phyloP scores from a whole-genome alignment of 2,797 vertebrate genomes.

The Cheirogaleus major region DNA sequence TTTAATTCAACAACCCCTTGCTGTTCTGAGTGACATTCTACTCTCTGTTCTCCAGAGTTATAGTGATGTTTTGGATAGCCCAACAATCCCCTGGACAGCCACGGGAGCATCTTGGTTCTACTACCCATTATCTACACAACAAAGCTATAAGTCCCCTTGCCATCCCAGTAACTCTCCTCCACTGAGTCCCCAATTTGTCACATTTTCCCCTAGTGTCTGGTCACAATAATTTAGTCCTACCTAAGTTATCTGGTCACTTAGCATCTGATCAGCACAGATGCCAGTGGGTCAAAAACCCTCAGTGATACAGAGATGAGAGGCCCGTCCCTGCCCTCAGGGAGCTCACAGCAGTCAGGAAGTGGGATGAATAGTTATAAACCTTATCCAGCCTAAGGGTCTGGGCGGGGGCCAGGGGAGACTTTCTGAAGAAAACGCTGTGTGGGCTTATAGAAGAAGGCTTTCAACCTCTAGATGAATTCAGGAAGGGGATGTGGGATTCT shows the following conservation, averaged over 20 bases:
- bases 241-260: background rate
- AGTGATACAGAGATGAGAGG: background rate
- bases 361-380: background rate
- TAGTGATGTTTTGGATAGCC: background rate
- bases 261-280: background rate
- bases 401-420: background rate
- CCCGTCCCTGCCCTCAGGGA: background rate
- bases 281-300: background rate
- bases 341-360: background rate
- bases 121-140: accelerated
- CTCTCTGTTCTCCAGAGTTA: background rate
- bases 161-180: background rate
- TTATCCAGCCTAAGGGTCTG: background rate
- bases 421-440: background rate
- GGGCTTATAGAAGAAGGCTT: background rate
- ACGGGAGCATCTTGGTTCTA: background rate
- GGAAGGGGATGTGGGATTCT: slow-evolving; percentile 23
- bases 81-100: background rate
- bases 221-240: background rate
- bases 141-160: background rate
- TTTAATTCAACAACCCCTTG: background rate
- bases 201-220: background rate
- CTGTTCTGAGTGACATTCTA: background rate
- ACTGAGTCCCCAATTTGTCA: background rate
- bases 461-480: background rate